Conservation (phyloP, 2,797 vertebrate genomes). For the Lates japonicus region DNA sequence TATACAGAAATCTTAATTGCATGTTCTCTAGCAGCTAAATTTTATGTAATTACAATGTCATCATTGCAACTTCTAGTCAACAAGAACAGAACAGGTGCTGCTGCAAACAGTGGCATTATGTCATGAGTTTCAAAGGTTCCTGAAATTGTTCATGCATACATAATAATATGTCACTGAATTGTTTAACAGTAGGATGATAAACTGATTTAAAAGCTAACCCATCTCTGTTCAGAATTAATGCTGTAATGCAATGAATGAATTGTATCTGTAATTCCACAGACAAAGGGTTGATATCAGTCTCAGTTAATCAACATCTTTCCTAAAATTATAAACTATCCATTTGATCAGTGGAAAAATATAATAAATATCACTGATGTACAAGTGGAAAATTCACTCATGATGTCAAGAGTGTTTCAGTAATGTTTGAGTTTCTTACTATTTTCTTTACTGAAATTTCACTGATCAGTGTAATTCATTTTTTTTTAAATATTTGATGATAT, state of each 20-base stretch:
- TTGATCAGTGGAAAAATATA: conserved; percentile 19
- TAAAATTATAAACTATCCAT: background rate
- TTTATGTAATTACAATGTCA: conserved; percentile 49
- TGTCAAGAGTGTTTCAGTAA: background rate
- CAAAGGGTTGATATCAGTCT: no score
- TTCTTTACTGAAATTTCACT: background rate
- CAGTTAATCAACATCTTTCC: no score
- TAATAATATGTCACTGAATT: background rate
- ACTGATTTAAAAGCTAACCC: no score
- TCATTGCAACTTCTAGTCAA: conserved; percentile 26
- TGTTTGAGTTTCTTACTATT: background rate
- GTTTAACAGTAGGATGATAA: background rate
- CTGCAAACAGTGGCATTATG: conserved; percentile 16
- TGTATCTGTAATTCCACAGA: no score
- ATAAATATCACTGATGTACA: background rate
- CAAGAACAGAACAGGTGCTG: conserved; percentile 42
- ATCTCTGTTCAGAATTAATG: background rate
- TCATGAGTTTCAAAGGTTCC: conserved; percentile 16
- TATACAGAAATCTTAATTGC: conserved; percentile 51
- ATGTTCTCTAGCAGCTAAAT: conserved; percentile 38
- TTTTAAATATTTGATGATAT: conserved; percentile 7
- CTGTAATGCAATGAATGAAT: no score
- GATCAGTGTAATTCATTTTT: background rate
- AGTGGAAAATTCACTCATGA: background rate
- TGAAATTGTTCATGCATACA: background rate